A percentile compares a stretch with the other conserved stretches of the same genome.
phyloP scores from a whole-genome alignment of 35 echinoderm and acorn worm genomes.

The Ophiothrix spiculata region DNA sequence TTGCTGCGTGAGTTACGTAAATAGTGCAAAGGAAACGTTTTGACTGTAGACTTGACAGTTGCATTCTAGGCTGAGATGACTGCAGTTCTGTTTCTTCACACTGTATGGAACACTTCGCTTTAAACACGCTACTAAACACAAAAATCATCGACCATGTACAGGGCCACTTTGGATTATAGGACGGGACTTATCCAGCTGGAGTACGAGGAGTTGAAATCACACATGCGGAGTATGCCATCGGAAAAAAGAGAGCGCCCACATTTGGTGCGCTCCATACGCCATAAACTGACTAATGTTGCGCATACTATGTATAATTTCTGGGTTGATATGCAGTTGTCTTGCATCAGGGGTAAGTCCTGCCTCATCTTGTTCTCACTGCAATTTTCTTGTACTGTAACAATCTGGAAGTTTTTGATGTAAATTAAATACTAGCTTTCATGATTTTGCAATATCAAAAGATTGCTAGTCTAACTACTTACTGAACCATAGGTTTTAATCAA shows the following conservation, averaged over 20 bases:
- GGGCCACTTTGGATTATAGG: constrained; percentile 6
- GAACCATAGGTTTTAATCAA: too few species aligned
- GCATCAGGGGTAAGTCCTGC: background rate
- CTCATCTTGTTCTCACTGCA: too few species aligned
- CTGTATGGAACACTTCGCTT: background rate
- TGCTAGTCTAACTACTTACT: too few species aligned
- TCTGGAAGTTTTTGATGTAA: too few species aligned
- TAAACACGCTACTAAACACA: background rate
- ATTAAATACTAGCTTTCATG: too few species aligned
- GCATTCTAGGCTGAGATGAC: background rate
- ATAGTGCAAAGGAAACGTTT: background rate
- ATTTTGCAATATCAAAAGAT: too few species aligned
- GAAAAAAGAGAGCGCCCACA: background rate
- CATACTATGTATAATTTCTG: background rate
- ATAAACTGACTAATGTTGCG: background rate
- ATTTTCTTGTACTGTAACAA: too few species aligned
- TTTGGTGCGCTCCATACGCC: background rate
- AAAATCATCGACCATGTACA: too few species aligned
- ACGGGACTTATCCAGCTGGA: constrained; percentile 1
- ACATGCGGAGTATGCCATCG: background rate
- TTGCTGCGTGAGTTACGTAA: background rate
- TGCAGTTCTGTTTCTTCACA: background rate
- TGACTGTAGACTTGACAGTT: background rate
- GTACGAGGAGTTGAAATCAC: background rate
- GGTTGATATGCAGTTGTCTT: background rate